A percentile compares a stretch with the other conserved stretches of the same genome.
phyloP scores from a whole-genome alignment of 2,888 invertebrate genomes.

The Cremastobaeus sp. region DNA sequence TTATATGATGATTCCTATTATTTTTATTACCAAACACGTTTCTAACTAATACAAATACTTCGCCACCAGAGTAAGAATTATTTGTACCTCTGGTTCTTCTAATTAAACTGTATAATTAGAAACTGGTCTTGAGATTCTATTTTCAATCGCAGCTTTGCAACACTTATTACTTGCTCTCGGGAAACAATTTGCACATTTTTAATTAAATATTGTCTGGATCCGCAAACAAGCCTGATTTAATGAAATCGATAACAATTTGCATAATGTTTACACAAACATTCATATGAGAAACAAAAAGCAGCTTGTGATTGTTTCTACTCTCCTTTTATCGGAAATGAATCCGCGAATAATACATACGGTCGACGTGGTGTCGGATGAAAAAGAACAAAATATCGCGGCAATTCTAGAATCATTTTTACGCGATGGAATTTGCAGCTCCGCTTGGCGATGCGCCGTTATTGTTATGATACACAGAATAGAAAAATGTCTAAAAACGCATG shows the following conservation, averaged over 20 bases:
- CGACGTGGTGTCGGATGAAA: conserved; percentile 9
- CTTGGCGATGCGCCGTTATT: conserved; percentile 32
- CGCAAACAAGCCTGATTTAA: conserved; percentile 12
- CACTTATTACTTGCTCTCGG: conserved; percentile 10
- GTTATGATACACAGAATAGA: conserved; percentile 27
- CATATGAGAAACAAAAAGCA: background rate
- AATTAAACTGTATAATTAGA: conserved; percentile 43
- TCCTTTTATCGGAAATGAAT: conserved; percentile 9
- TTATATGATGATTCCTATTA: no score
- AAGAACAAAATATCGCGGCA: conserved; percentile 20
- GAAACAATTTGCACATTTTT: conserved; percentile 4
- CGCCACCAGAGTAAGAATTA: no score
- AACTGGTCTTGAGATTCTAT: conserved; percentile 36
- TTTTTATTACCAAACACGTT: no score
- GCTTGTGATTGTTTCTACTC: conserved; percentile 1
- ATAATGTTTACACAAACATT: conserved; percentile 22
- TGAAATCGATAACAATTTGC: conserved; percentile 18
- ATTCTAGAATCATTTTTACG: conserved; percentile 38
- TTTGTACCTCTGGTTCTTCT: no score
- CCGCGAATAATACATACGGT: conserved; percentile 21
- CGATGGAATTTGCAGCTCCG: conserved; percentile 47
- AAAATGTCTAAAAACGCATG: conserved; percentile 30
- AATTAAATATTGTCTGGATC: conserved; percentile 14
- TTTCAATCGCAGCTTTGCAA: conserved; percentile 16
- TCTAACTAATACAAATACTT: no score